A percentile compares a stretch with the other conserved stretches of the same genome.
Conservation (phyloP, 2,113 vertebrate genomes). For the Gracilinanus agilis region DNA sequence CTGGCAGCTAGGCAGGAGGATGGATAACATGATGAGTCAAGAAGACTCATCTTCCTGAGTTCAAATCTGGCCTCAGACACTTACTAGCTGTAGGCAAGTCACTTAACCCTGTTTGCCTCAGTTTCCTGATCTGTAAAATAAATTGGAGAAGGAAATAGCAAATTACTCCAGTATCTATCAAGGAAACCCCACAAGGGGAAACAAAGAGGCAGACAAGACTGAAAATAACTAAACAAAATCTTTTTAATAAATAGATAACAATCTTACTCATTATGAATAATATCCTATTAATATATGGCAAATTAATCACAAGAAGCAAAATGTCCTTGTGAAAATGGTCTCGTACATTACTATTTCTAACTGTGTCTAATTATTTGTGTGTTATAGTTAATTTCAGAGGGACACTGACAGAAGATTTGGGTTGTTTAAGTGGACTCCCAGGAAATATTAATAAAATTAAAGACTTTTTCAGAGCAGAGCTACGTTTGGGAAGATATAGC, state of each 20-base stretch:
- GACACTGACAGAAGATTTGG: not conserved
- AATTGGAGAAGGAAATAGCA: no score
- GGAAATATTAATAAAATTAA: not conserved
- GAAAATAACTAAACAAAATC: no score
- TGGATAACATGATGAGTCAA: no score
- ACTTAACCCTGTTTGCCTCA: no score
- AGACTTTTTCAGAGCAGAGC: not conserved
- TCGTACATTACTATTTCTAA: not conserved
- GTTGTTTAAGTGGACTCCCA: not conserved
- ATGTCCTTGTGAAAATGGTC: not conserved
- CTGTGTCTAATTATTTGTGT: not conserved
- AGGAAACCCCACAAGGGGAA: no score
- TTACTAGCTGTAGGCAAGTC: no score
- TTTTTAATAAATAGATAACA: not conserved
- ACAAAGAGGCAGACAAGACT: no score
- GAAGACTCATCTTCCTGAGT: no score
- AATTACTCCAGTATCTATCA: no score
- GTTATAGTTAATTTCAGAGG: not conserved
- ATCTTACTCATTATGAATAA: not conserved
- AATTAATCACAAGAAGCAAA: not conserved
- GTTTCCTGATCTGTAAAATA: no score
- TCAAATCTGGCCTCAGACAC: no score
- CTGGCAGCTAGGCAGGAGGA: no score
- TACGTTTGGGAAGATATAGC: not conserved
- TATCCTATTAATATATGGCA: not conserved